Evolutionary conservation across 1,140 invertebrate genomes (phyloP).

Genomic region (Dolichoris vasculosae): DNA sequence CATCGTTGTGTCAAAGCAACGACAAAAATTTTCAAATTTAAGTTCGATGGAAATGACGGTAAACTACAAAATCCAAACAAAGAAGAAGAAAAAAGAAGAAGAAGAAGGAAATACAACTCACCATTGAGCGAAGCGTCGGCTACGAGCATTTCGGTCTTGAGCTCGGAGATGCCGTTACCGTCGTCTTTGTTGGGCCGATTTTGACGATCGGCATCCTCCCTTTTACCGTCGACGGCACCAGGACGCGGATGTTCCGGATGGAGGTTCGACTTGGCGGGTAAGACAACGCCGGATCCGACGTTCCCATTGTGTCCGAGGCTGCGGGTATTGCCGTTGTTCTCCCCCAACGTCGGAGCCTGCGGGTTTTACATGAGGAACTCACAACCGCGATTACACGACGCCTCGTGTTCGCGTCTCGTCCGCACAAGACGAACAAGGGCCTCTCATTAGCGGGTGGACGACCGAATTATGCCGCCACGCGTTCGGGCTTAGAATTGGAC

Average conservation of each 20-base stretch:
- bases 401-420: neutral
- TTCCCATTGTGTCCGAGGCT: slow-evolving; percentile 13
- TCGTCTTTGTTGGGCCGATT: slow-evolving; percentile 20
- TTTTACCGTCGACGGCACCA: neutral
- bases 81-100: neutral
- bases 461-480: slow-evolving; percentile 21
- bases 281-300: too few species aligned
- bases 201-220: neutral
- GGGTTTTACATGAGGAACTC: neutral
- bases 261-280: neutral
- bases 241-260: neutral
- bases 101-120: neutral
- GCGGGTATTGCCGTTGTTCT: neutral
- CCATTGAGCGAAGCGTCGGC: neutral
- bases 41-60: too few species aligned
- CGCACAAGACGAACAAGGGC: neutral
- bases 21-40: too few species aligned
- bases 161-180: neutral
- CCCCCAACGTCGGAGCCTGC: neutral
- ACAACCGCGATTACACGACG: slow-evolving; percentile 3
- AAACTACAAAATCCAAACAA: too few species aligned
- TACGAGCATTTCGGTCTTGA: neutral
- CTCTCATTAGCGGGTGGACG: neutral
- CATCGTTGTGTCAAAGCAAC: too few species aligned
- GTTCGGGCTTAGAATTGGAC: neutral